phyloP scores from a whole-genome alignment of 2,888 invertebrate genomes.

The Scrobipalpa costella region DNA sequence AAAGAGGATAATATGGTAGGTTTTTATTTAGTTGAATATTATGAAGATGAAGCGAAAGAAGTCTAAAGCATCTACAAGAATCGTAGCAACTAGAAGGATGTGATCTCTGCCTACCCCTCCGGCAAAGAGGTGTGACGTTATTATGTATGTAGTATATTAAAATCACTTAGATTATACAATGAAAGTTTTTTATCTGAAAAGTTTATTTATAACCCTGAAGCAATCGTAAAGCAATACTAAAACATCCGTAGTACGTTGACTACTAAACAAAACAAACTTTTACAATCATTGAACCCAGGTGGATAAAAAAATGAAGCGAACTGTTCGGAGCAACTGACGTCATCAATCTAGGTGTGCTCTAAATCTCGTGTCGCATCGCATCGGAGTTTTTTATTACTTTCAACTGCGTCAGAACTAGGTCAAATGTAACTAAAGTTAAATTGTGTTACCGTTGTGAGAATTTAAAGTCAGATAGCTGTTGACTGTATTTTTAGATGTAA shows the following conservation, averaged over 20 bases:
- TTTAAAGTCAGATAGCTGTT: slow-evolving; percentile 11
- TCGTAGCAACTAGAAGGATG: background rate
- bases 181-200: too few relatives aligned
- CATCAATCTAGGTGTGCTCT: slow-evolving; percentile 20
- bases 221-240: background rate
- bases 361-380: slow-evolving; percentile 18
- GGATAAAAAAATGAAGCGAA: slow-evolving; percentile 7
- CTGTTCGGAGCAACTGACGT: slow-evolving; percentile 4
- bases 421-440: slow-evolving; percentile 20
- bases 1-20: too few relatives aligned
- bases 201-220: too few relatives aligned
- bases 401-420: slow-evolving; percentile 4
- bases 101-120: too few relatives aligned
- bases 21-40: too few relatives aligned
- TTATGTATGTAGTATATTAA: too few relatives aligned
- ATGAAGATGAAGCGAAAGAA: too few relatives aligned
- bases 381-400: slow-evolving; percentile 17
- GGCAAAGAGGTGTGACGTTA: too few relatives aligned
- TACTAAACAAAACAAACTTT: slow-evolving; percentile 1
- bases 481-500: background rate
- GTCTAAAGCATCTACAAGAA: background rate
- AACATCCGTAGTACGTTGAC: background rate
- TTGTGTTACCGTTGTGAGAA: slow-evolving; percentile 13
- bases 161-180: too few relatives aligned
- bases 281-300: slow-evolving; percentile 2